A percentile compares a stretch with the other conserved stretches of the same genome.
phyloP scores from a whole-genome alignment of 2,797 vertebrate genomes.

The Chloroceryle inda region DNA sequence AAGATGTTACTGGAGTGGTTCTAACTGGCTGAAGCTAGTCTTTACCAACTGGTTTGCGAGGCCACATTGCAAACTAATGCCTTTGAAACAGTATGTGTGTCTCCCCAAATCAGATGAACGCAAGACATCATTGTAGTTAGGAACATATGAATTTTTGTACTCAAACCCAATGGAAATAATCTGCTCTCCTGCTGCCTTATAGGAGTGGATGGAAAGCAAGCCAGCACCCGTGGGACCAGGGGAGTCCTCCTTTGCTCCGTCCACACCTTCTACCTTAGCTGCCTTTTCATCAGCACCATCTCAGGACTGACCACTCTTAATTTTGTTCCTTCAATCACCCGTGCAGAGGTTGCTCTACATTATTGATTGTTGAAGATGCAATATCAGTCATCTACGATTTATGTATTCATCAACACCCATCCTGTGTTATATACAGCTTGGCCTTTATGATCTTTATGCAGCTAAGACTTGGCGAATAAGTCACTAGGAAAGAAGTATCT shows the following conservation, averaged over 20 bases:
- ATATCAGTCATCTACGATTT: neutral
- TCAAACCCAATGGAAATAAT: neutral
- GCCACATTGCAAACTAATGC: neutral
- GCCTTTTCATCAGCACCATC: fast-evolving
- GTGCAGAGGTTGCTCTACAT: neutral
- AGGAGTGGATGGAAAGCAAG: neutral
- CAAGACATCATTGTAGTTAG: neutral
- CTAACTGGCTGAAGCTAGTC: neutral
- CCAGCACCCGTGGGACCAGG: fast-evolving
- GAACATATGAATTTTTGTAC: neutral
- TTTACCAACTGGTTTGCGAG: neutral
- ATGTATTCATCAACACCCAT: neutral
- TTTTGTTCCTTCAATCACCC: neutral
- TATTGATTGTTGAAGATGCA: neutral
- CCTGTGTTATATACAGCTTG: neutral
- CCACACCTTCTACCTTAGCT: neutral
- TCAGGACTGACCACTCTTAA: neutral
- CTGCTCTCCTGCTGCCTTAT: neutral
- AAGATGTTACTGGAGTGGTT: neutral
- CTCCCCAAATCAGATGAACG: neutral
- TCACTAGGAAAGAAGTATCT: neutral
- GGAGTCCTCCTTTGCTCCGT: fast-evolving
- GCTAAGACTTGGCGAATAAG: neutral
- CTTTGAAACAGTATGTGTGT: neutral
- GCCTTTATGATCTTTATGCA: neutral